Evolutionary conservation across 2,113 vertebrate species (phyloP), one percentile per base, ranked within the genome.

Genomic region (Aegypius monachus): DNA sequence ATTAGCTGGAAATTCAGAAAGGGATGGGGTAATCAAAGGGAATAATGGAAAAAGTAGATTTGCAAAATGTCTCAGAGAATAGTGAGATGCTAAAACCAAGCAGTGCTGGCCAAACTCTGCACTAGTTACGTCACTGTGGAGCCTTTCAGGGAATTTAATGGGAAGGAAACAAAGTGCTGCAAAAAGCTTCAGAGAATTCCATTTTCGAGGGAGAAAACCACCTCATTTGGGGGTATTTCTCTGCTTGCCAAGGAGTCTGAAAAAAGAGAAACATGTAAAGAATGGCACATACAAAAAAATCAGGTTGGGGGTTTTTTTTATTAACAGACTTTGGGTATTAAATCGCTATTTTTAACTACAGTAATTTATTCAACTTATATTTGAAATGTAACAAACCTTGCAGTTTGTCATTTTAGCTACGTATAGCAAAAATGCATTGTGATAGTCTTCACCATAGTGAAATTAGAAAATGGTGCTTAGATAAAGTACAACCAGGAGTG

Each of bases 381-480:
- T 90, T 7, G 4, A 92, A 84, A 74, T 56, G n/a, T 36, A 74
- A 59, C 68, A 48, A 6, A 52, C 81, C 56, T 83, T 0, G 0
- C 5, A 6, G 86, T 74, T 91, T 95, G 81, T 90, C 83, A 88
- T 45, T 82, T 78, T 52, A 91, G 80, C 80, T 61, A 55, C 86
- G 75, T 90, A 25, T 63, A 88, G 81, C 47, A 81, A 61, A 86
- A 96, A 61, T 40, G 42, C 61, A 14, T 63, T 23, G 1, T 74
- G 86, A 88, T 92, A 93, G 88, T 86, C 70, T 68, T 81, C 47
- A 15, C 61, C 3, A 0, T 48, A 42, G 82, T 52, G 90, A 88
- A 94, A 95, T 95, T 92, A 95, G 90, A 86, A 93, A 95, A 67
- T 61, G 68, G 72, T 66, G 58, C 63, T 88, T 11, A 67, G 93